Conservation (phyloP, 2,797 vertebrate genomes). For the Limosa lapponica region DNA sequence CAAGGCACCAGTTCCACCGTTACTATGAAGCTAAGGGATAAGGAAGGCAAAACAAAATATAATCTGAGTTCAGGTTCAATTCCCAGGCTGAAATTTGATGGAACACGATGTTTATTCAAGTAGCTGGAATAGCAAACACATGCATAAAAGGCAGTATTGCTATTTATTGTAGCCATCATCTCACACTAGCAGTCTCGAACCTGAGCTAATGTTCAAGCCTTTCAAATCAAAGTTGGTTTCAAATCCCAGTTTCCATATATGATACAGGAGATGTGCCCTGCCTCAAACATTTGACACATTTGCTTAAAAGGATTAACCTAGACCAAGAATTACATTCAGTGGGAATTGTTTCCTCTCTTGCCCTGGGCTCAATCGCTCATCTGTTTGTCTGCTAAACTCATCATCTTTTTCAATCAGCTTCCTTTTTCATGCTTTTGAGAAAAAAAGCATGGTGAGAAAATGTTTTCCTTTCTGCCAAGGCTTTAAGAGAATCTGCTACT, state of each 20-base stretch:
- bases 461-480: not conserved
- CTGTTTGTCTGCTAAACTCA: not conserved
- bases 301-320: not conserved
- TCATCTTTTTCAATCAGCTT: not conserved
- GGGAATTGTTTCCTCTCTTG: not conserved
- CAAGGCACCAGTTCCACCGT: fast-evolving
- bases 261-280: not conserved
- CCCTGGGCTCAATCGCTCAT: not conserved
- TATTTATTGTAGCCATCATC: not conserved
- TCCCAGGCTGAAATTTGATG: not conserved
- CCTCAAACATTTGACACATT: not conserved
- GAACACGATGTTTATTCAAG: not conserved
- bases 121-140: not conserved
- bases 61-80: not conserved
- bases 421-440: not conserved
- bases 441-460: not conserved
- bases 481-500: not conserved
- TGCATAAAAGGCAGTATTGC: not conserved
- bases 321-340: not conserved
- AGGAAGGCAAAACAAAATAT: not conserved
- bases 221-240: not conserved
- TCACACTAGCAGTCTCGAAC: not conserved
- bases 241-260: not conserved
- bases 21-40: not conserved
- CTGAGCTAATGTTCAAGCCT: fast-evolving